phyloP scores from a whole-genome alignment of 2,888 invertebrate genomes.

The Temnothorax ravouxi region DNA sequence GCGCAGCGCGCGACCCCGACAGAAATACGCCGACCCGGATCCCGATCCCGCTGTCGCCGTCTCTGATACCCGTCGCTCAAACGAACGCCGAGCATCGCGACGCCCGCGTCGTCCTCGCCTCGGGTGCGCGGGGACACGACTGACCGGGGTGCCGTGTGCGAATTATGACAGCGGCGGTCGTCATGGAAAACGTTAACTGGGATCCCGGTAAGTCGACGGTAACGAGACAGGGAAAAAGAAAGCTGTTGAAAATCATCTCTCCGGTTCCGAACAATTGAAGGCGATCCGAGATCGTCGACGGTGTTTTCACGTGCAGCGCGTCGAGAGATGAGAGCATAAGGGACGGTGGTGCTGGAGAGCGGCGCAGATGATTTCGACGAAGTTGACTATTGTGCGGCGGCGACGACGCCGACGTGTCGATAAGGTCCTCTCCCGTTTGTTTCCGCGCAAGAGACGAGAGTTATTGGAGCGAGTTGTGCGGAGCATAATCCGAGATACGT shows the following conservation, averaged over 20 bases:
- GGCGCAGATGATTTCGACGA: neutral
- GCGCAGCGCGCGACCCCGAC: conserved; percentile 74
- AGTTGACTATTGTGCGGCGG: neutral
- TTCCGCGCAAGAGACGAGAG: neutral
- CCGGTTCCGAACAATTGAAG: too few relatives aligned
- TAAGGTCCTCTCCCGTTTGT: neutral
- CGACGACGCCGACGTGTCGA: neutral
- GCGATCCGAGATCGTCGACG: conserved; percentile 42
- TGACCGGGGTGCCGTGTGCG: conserved; percentile 54
- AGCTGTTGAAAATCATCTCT: too few relatives aligned
- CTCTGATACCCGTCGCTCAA: conserved; percentile 29
- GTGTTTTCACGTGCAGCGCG: conserved; percentile 7
- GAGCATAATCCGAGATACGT: conserved; percentile 29
- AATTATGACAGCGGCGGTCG: conserved; percentile 88
- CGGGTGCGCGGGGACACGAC: conserved; percentile 24
- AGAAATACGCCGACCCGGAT: conserved; percentile 76
- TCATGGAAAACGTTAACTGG: conserved; percentile 89
- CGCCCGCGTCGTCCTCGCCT: conserved; percentile 27
- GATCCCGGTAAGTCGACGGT: conserved; percentile 88
- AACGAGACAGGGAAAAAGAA: neutral
- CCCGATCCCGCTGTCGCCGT: conserved; percentile 65
- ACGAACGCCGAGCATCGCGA: conserved; percentile 28
- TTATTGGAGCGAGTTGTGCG: conserved; percentile 31
- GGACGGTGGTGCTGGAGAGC: neutral
- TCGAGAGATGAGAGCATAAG: neutral